These are phyloP conservation scores for Saturnia japonica DNA, from an alignment of 2,888 invertebrate genomes.

Conservation along the genomic window DNA sequence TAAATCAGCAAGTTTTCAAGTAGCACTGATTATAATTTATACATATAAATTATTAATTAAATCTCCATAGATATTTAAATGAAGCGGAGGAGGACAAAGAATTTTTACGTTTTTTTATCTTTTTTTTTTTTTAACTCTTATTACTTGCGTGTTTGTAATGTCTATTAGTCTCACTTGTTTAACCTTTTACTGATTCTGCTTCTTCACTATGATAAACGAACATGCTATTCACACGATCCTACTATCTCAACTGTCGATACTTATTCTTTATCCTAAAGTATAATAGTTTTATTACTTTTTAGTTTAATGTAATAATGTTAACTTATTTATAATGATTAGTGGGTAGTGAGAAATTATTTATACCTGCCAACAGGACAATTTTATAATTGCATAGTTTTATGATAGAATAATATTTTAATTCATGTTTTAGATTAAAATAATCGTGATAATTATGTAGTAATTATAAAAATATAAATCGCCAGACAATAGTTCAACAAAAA, in stretches of 20 bases:
- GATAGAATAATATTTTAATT: neutral
- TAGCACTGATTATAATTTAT: no score
- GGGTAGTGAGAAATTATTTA: neutral
- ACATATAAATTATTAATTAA: no score
- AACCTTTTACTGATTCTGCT: neutral
- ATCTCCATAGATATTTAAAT: no score
- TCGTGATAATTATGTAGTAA: neutral
- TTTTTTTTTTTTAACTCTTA: neutral
- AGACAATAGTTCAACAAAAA: neutral
- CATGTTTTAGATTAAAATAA: neutral
- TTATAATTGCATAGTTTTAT: neutral
- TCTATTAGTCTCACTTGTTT: no score
- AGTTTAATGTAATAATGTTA: no score
- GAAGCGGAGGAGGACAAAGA: no score
- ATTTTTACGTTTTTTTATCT: no score
- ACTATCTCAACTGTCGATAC: neutral
- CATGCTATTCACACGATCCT: neutral
- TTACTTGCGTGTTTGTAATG: no score
- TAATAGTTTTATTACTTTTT: neutral
- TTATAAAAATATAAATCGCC: neutral
- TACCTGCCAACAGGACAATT: neutral
- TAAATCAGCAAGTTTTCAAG: no score
- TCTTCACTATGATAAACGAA: neutral
- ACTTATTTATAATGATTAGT: no score
- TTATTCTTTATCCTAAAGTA: neutral